Evolutionary conservation across 2,888 invertebrate genomes (phyloP).

Genomic region (Morpho helenor): DNA sequence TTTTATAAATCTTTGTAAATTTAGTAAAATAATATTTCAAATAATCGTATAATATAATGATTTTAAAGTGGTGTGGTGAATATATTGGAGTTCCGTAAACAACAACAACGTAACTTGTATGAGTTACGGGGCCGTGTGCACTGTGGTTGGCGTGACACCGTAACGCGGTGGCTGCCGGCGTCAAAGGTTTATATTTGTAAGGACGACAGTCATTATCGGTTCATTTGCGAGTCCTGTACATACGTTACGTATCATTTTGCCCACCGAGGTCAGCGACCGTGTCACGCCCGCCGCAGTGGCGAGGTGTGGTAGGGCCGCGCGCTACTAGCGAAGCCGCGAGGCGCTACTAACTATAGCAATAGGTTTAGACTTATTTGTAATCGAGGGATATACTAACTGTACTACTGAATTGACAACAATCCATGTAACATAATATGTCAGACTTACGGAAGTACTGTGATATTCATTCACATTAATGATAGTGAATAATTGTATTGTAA

Average conservation of each 20-base stretch:
- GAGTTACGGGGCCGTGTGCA: too few species aligned
- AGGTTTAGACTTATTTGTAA: conserved; percentile 56
- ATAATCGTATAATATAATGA: too few species aligned
- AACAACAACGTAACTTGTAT: too few species aligned
- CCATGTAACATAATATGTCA: conserved; percentile 35
- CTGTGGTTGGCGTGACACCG: too few species aligned
- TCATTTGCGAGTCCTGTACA: background rate
- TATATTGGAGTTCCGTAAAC: too few species aligned
- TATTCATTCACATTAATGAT: conserved; percentile 60
- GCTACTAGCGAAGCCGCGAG: conserved; percentile 3
- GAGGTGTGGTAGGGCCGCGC: conserved; percentile 15
- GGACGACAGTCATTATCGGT: too few species aligned
- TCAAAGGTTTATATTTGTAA: too few species aligned
- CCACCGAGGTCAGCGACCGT: background rate
- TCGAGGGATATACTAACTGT: conserved; percentile 38
- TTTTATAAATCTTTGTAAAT: too few species aligned
- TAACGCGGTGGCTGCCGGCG: too few species aligned
- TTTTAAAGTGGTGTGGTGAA: too few species aligned
- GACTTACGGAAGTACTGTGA: conserved; percentile 66
- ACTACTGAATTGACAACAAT: conserved; percentile 23
- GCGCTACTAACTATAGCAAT: conserved; percentile 39
- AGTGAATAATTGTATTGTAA: conserved; percentile 37
- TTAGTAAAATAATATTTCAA: too few species aligned
- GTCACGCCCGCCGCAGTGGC: conserved; percentile 5
- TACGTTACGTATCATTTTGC: background rate